Base-by-base conservation (phyloP, 2,888 invertebrate genomes). In the Microdon myrmicae region DNA sequence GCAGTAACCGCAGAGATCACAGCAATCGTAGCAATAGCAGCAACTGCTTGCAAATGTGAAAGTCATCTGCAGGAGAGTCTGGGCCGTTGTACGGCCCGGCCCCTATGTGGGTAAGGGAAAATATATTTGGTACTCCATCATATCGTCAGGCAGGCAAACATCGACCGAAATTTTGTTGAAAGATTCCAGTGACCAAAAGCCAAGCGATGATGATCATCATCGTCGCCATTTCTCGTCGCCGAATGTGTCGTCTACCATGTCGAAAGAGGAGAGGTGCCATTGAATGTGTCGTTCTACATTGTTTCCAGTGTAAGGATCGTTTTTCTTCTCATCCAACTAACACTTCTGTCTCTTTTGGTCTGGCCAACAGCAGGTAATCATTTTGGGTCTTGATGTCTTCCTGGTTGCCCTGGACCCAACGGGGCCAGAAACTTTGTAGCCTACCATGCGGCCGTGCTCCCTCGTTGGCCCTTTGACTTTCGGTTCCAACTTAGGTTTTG, bases 211-310 rank as follows among this genome's bases (percentile, higher is more conserved):
- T 20, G 61, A 29, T 22, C 43, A 37, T 10, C 56, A 35, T 16
- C 26, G 35, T 19, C 38, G 12, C 23, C 34, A 41, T 39, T 25
- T 54, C 29, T 26, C 19, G 4, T 6, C 5, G n/a, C 29, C 37
- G 20, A 41, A 28, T n/a, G 48, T 38, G 38, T n/a, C n/a, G n/a
- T 44, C 55, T 47, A 37, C 44, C 64, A 48, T 58, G 53, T 60
- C 48, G 38, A 51, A 58, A 34, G 61, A 58, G 44, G 51, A 58
- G 54, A n/a, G 61, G 54, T 55, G 54, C 68, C 68, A 68, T 61
- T 58, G 61, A 67, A 68, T 67, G 67, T 68, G 68, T 68, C 68
- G 67, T 67, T 59, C 53, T 43, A 68, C 67, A 68, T 68, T 61
- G 67, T 67, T 67, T 67, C 61, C 17, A 58, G 64, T 64, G 64